Evolutionary conservation across 2,888 invertebrate species (phyloP).

Genomic region (Drosophila testacea): DNA sequence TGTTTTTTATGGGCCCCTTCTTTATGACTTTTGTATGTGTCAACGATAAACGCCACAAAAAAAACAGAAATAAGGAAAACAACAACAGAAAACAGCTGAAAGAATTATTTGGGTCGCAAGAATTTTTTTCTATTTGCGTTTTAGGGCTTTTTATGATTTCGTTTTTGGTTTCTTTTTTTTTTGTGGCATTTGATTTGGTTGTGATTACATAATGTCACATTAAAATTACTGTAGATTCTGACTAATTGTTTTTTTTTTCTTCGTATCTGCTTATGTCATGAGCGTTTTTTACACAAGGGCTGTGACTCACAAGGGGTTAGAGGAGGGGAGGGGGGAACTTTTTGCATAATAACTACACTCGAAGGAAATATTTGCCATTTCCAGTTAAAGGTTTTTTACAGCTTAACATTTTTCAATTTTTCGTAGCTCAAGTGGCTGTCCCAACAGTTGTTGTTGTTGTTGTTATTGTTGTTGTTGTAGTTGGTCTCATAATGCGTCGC

Average conservation of each 20-base stretch:
- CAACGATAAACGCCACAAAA: slow-evolving; percentile 49
- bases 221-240: slow-evolving; percentile 44
- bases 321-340: background rate
- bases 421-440: slow-evolving; percentile 24
- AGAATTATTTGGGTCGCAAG: slow-evolving; percentile 43
- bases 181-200: slow-evolving; percentile 37
- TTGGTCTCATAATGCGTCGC: slow-evolving; percentile 70
- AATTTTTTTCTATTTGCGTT: slow-evolving; percentile 32
- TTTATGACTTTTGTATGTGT: slow-evolving; percentile 57
- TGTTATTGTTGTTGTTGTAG: slow-evolving; percentile 9
- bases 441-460: slow-evolving; percentile 27
- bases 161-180: background rate
- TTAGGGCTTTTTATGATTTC: slow-evolving; percentile 9
- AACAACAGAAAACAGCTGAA: slow-evolving; percentile 20
- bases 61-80: slow-evolving; percentile 4
- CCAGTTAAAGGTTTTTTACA: slow-evolving; percentile 59
- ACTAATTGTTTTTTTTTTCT: slow-evolving; percentile 42
- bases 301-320: slow-evolving; percentile 19
- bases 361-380: slow-evolving; percentile 59
- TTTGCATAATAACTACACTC: slow-evolving; percentile 52
- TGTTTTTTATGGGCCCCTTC: slow-evolving; percentile 32
- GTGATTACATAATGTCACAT: slow-evolving; percentile 37
- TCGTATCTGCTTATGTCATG: slow-evolving; percentile 15
- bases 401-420: slow-evolving; percentile 50
- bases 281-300: slow-evolving; percentile 32